Conservation (phyloP, 2,797 vertebrate genomes). For the Acipenser oxyrinchus region DNA sequence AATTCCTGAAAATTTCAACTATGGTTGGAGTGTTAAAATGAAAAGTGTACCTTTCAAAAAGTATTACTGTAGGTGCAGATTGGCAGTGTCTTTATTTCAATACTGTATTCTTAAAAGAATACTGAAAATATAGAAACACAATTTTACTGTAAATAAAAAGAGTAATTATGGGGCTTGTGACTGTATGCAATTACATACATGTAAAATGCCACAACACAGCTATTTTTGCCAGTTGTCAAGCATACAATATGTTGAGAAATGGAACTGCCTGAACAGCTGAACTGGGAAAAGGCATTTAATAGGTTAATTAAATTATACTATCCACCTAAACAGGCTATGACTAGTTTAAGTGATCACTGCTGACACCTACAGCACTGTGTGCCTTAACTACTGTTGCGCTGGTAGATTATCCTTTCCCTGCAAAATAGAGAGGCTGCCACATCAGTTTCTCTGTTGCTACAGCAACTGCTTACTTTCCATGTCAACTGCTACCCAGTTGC, state of each 20-base stretch:
- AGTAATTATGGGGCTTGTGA: too few species aligned
- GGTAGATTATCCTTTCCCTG: constrained; percentile 50
- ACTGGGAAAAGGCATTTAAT: constrained; percentile 20
- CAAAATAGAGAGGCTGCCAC: constrained; percentile 55
- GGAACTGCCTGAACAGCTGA: background rate
- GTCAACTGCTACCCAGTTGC: constrained; percentile 75
- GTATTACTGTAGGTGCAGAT: background rate
- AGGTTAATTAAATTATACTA: background rate
- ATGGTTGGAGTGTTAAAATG: background rate
- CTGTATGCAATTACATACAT: background rate
- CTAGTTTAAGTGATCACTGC: constrained; percentile 13
- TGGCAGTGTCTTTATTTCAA: too few species aligned
- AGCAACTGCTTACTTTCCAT: constrained; percentile 82
- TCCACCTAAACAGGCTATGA: constrained; percentile 9
- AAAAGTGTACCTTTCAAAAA: background rate
- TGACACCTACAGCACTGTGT: constrained; percentile 9
- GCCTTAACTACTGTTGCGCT: constrained; percentile 36
- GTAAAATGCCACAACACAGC: background rate
- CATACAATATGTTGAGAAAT: background rate
- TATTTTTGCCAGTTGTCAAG: background rate
- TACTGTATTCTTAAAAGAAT: too few species aligned
- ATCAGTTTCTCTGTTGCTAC: constrained; percentile 74
- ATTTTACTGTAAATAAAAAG: too few species aligned
- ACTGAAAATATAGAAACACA: too few species aligned
- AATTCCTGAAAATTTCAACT: background rate